Percentiles rank a stretch among this genome's conserved stretches.
Evolutionary conservation across 2,797 vertebrate genomes (phyloP).

Genomic region (Siniperca obscura): DNA sequence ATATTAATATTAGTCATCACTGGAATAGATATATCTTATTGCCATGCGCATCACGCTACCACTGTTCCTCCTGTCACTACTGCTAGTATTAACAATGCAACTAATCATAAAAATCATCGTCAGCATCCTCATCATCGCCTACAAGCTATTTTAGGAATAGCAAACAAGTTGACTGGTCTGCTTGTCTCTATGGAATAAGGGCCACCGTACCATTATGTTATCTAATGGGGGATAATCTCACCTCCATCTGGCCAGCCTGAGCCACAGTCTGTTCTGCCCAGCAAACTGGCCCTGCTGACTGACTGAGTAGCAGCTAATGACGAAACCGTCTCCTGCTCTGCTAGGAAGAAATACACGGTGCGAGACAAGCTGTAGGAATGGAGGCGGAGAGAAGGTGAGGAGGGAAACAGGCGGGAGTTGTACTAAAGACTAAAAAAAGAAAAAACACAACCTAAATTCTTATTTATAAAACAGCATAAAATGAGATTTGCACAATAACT

Average conservation of each 20-base stretch:
- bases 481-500: not conserved
- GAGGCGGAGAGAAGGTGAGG: not conserved
- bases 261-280: conserved; percentile 51
- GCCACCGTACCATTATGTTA: conserved; percentile 58
- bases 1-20: conserved; percentile 1
- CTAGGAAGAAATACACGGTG: conserved; percentile 1
- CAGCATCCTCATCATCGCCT: not conserved
- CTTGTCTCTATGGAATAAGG: conserved; percentile 33
- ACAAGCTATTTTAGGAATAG: conserved; percentile 7
- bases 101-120: not conserved
- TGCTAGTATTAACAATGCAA: not conserved
- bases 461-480: not conserved
- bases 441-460: not conserved
- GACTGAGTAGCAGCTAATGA: conserved; percentile 46
- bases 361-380: not conserved
- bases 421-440: not conserved
- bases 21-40: not conserved
- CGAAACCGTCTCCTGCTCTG: conserved; percentile 21
- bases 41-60: not conserved
- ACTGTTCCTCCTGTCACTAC: not conserved
- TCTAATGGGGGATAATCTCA: conserved; percentile 72
- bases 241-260: conserved; percentile 70
- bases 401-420: not conserved
- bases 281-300: conserved; percentile 40
- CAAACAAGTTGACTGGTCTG: conserved; percentile 7